Base-by-base conservation (phyloP, 2,113 vertebrate species). In the Mesoclemmys tuberculata region DNA sequence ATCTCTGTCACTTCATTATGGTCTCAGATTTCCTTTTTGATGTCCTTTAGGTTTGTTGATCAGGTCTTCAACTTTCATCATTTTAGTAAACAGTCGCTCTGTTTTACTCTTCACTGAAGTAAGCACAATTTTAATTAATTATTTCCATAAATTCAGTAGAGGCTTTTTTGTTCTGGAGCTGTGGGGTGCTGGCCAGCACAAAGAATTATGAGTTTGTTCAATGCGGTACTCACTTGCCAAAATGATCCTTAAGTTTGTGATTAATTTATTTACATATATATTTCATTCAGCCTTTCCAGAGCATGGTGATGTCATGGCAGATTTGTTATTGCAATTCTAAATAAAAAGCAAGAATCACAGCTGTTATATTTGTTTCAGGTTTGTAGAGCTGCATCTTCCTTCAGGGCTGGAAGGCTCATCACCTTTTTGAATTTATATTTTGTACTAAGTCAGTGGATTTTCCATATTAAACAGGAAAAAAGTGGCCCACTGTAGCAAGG, bases 341-440 rank as follows among this genome's bases (percentile, higher is more conserved):
- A 75, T 9, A 74, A 84, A 92, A 71, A 81, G 0, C 1, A 89
- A 87, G 35, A 4, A 1, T 0, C 26, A 27, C 1, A 41, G 22
- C 31, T n/a, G 29, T 91, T 38, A 4, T 12, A 35, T 80, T 56
- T 81, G 1, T 48, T 58, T 48, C 29, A 55, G 29, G 1, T 22
- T 64, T 55, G 8, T 58, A 82, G 10, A 71, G n/a, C 3, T n/a
- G 83, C 64, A 1, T 68, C 85, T 81, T 54, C 24, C 52, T 82
- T 31, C 11, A 90, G 2, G 0, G 12, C 2, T 86, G 58, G 11
- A 27, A 6, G 82, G 74, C 85, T 88, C 2, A 41, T 58, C 2
- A 46, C 13, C 1, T 58, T 87, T 80, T 21, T 41, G 48, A 4
- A 13, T 0, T 41, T 75, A 1, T 89, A 44, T 29, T 77, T 27